A percentile compares a stretch with the other conserved stretches of the same genome.
These are phyloP conservation scores for Galerucella pusilla DNA, from an alignment of 2,888 invertebrate species.

Conservation along the genomic window DNA sequence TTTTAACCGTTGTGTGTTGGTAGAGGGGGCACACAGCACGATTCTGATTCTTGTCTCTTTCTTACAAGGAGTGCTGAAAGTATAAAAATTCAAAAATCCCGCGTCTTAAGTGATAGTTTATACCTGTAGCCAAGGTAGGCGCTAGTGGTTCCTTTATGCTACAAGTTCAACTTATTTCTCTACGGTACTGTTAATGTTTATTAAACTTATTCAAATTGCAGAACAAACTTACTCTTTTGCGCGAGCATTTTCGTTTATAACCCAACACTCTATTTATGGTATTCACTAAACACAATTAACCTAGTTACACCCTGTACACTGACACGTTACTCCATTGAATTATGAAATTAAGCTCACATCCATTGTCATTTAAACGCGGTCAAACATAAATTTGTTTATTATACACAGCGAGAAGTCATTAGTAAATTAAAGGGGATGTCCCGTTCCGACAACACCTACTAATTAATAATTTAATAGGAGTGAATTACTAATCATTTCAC, in stretches of 20 bases:
- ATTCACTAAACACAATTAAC: constrained; percentile 5
- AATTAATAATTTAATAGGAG: constrained; percentile 10
- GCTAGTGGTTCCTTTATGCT: too few relatives aligned
- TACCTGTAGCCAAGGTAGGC: too few relatives aligned
- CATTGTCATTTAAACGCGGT: constrained; percentile 1
- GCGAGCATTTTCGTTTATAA: background rate
- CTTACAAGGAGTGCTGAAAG: too few relatives aligned
- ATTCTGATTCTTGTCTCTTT: too few relatives aligned
- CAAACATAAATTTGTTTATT: constrained; percentile 7
- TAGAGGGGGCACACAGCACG: too few relatives aligned
- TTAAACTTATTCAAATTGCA: background rate
- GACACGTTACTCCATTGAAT: background rate
- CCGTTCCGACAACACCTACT: constrained; percentile 11
- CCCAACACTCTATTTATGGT: background rate
- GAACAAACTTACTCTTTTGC: background rate
- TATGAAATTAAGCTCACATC: constrained; percentile 19
- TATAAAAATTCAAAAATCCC: too few relatives aligned
- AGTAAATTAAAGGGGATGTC: constrained; percentile 19
- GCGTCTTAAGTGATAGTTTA: too few relatives aligned
- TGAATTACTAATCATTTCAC: constrained; percentile 14
- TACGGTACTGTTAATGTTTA: background rate
- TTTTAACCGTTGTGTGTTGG: too few relatives aligned
- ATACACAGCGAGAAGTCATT: constrained; percentile 13
- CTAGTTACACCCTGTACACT: constrained; percentile 5
- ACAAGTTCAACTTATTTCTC: too few relatives aligned